A percentile compares a stretch with the other conserved stretches of the same genome.
phyloP scores from a whole-genome alignment of 1,140 invertebrate genomes.

The Drosophila sproati region DNA sequence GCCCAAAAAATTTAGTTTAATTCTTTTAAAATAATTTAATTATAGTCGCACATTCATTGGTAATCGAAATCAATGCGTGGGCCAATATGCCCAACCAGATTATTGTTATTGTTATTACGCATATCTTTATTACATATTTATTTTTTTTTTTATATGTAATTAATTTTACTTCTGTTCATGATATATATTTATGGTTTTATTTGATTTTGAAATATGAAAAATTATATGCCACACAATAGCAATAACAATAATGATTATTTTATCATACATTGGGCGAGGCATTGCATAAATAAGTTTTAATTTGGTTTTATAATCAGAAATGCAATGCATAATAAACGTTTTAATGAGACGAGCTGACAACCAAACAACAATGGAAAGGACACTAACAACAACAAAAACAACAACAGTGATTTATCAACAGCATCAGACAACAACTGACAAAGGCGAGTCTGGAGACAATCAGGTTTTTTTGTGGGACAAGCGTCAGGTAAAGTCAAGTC shows the following conservation, averaged over 20 bases:
- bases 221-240: slow-evolving; percentile 57
- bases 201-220: slow-evolving; percentile 73
- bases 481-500: slow-evolving; percentile 65
- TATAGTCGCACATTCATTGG: slow-evolving; percentile 71
- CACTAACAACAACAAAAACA: slow-evolving; percentile 4
- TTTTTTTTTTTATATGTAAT: slow-evolving; percentile 58
- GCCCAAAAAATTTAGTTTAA: slow-evolving; percentile 3
- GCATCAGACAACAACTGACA: slow-evolving; percentile 24
- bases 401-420: slow-evolving; percentile 58
- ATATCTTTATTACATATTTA: slow-evolving; percentile 36
- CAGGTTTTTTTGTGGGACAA: not conserved
- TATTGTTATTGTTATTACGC: slow-evolving; percentile 60
- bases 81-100: slow-evolving; percentile 50
- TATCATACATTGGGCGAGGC: slow-evolving; percentile 42
- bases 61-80: slow-evolving; percentile 57
- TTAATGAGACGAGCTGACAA: slow-evolving; percentile 75
- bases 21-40: slow-evolving; percentile 62
- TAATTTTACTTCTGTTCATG: slow-evolving; percentile 32
- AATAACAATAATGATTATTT: slow-evolving; percentile 67
- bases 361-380: slow-evolving; percentile 33
- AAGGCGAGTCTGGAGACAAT: slow-evolving; percentile 19
- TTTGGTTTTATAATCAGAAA: slow-evolving; percentile 76
- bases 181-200: slow-evolving; percentile 34
- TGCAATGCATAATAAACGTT: slow-evolving; percentile 79
- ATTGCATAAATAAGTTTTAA: slow-evolving; percentile 77